A percentile compares a stretch with the other conserved stretches of the same genome.
Evolutionary conservation across 2,888 invertebrate genomes (phyloP).

Genomic region (Xylota segnis): DNA sequence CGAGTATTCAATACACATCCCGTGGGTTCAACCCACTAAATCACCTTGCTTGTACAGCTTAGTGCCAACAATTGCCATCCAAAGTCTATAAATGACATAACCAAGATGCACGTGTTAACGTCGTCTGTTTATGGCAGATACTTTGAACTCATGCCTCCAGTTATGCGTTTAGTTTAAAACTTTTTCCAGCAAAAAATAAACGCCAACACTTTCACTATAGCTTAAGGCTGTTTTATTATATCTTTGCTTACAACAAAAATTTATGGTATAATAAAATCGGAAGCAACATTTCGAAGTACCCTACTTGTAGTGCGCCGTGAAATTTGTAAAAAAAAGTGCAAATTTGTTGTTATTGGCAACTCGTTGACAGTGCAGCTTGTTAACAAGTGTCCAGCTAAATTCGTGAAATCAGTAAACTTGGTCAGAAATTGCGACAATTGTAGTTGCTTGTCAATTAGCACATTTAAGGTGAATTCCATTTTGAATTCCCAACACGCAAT

Average conservation of each 20-base stretch:
- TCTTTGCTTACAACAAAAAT: not conserved
- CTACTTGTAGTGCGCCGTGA: not conserved
- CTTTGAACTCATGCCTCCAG: not conserved
- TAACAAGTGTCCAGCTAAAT: not conserved
- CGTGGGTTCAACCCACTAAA: not conserved
- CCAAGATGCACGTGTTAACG: not conserved
- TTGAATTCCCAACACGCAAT: not conserved
- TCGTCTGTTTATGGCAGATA: not conserved
- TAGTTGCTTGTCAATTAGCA: constrained; percentile 11
- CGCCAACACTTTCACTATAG: constrained; percentile 34
- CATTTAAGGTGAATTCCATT: not conserved
- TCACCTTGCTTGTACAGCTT: not conserved
- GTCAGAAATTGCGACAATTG: not conserved
- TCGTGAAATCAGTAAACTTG: not conserved
- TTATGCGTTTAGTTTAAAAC: not conserved
- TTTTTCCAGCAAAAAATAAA: constrained; percentile 1
- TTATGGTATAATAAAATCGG: not conserved
- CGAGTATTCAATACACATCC: not conserved
- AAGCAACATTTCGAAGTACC: not conserved
- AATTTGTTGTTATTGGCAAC: not conserved
- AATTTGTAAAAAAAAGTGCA: constrained; percentile 6
- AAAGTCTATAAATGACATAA: not conserved
- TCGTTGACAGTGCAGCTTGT: constrained; percentile 2
- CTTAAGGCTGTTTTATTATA: not conserved
- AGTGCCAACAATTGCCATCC: not conserved